Conservation (phyloP, 2,888 invertebrate species). For the Crocallis elinguaria region DNA sequence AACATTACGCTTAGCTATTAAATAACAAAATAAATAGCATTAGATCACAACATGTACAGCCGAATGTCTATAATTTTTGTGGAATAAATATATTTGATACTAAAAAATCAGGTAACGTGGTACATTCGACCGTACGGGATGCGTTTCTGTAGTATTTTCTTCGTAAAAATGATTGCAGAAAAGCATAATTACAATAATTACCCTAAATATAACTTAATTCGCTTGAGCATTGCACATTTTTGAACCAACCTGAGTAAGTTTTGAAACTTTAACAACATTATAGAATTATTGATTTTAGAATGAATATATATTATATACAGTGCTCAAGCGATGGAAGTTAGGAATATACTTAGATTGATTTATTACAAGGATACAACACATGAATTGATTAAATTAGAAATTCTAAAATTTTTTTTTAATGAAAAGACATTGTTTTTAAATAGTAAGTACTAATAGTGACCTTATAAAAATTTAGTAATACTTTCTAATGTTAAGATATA, state of each 20-base stretch:
- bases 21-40: constrained; percentile 75
- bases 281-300: background rate
- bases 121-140: constrained; percentile 52
- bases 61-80: constrained; percentile 35
- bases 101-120: constrained; percentile 31
- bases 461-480: no score
- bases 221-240: constrained; percentile 40
- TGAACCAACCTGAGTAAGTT: background rate
- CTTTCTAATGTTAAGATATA: no score
- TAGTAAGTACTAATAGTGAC: no score
- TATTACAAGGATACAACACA: constrained; percentile 27
- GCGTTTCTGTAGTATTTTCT: constrained; percentile 71
- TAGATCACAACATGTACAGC: constrained; percentile 62
- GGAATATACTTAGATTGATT: constrained; percentile 49
- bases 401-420: background rate
- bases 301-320: constrained; percentile 13
- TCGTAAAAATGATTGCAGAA: constrained; percentile 81
- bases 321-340: constrained; percentile 47
- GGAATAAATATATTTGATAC: background rate
- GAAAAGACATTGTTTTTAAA: no score
- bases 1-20: constrained; percentile 64
- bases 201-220: constrained; percentile 49
- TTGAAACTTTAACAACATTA: background rate
- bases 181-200: constrained; percentile 62
- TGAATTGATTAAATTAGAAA: no score